Evolutionary conservation across 2,113 vertebrate species (phyloP).

Genomic region (Shinisaurus crocodilurus): DNA sequence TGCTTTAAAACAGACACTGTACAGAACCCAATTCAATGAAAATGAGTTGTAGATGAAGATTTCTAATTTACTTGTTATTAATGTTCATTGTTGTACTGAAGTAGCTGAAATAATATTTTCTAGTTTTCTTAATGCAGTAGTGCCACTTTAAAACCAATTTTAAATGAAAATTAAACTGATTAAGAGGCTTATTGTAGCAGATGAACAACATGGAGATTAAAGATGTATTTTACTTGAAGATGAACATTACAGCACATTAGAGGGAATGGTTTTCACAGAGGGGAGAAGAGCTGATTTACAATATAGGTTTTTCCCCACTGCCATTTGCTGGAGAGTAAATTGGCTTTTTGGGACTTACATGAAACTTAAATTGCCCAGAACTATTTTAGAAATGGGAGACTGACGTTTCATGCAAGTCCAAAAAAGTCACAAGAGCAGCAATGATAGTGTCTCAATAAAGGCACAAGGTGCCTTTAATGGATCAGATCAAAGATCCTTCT

Average conservation of each 20-base stretch:
- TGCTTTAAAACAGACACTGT: background rate
- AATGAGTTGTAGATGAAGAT: background rate
- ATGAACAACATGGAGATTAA: background rate
- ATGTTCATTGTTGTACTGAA: background rate
- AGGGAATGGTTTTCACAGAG: background rate
- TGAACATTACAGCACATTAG: background rate
- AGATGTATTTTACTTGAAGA: constrained; percentile 5
- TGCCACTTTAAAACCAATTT: background rate
- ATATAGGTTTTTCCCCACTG: background rate
- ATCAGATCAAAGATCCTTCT: background rate
- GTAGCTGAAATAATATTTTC: background rate
- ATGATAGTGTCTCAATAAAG: background rate
- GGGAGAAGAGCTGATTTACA: background rate
- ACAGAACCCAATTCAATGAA: background rate
- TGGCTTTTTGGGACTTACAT: background rate
- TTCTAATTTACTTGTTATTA: background rate
- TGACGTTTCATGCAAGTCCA: background rate
- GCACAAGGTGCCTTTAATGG: background rate
- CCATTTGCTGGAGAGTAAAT: background rate
- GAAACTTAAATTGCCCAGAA: background rate
- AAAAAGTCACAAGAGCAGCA: background rate
- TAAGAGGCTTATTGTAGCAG: background rate
- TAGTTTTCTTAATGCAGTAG: constrained; percentile 24
- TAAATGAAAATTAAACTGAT: background rate
- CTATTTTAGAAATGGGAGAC: background rate